Base-by-base conservation (phyloP, 2,888 invertebrate genomes). In the Melipona beecheii region DNA sequence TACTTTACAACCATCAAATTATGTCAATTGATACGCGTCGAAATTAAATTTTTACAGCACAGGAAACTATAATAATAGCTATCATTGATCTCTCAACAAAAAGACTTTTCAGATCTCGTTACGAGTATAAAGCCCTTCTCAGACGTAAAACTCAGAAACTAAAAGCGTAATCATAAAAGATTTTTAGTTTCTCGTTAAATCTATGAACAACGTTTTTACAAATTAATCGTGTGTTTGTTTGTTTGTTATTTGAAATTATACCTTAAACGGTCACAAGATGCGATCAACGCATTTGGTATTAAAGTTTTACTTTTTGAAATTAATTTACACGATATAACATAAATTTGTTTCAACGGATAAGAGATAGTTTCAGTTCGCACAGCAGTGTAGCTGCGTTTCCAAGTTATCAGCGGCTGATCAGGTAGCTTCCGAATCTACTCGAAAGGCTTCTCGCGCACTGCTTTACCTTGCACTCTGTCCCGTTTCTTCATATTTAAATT, bases 391-490 rank as follows among this genome's bases (percentile, higher is more conserved):
- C n/a, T 2, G 49, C 11, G 9, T 52, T 60, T 24, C 68, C 60
- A 43, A 60, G 24, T 66, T 76, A 83, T 65, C 76, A 27, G n/a
- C 73, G n/a, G 65, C 24, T 64, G 81, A 74, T 81, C 64, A 81
- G 9, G 81, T 49, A 83, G 76, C 9, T 52, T 4, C 19, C 60
- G 31, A 0, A 31, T 82, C 60, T 24, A 50, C 54, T 69, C 56
- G 15, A 49, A 19, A 68, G 19, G 11, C 21, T 52, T 49, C 15
- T 50, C n/a, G 6, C 43, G 17, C 19, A 4, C 80, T 81, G 69
- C 58, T 43, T 78, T 81, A 81, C 73, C 81, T 24, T 50, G 6
- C 56, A 62, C 19, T 56, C 27, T n/a, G 19, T 9, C 4, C 19
- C 27, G 15, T 49, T 13, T 5, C 31, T 58, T 79, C 70, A 21